Conservation (phyloP, 2,888 invertebrate species). For the Pheosia tremula region DNA sequence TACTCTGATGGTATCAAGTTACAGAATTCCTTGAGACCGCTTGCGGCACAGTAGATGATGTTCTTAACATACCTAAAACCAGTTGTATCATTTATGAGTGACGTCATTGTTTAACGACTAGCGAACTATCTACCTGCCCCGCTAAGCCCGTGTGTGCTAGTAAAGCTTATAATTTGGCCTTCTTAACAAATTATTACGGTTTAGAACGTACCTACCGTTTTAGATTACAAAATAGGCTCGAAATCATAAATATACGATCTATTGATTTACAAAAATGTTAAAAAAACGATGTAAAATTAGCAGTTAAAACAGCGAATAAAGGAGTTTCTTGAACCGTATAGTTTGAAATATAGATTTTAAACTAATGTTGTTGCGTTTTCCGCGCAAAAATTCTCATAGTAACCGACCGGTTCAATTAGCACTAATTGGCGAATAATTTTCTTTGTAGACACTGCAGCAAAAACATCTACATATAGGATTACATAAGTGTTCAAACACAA, state of each 20-base stretch:
- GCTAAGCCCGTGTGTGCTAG: background rate
- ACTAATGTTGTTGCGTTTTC: background rate
- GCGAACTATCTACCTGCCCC: background rate
- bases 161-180: too few species aligned
- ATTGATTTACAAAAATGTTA: too few species aligned
- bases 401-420: background rate
- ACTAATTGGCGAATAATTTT: background rate
- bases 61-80: background rate
- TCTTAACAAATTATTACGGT: too few species aligned
- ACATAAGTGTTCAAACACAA: conserved; percentile 2
- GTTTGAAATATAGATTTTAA: too few species aligned
- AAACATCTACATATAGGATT: background rate
- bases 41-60: background rate
- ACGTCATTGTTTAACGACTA: background rate
- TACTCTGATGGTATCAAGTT: background rate
- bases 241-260: too few species aligned
- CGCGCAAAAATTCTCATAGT: background rate
- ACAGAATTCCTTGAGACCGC: background rate
- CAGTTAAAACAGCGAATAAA: too few species aligned
- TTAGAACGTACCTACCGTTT: too few species aligned
- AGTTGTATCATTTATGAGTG: background rate
- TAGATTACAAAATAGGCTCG: too few species aligned
- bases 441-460: background rate
- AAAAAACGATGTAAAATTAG: too few species aligned
- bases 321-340: too few species aligned